Conservation (phyloP, 2,888 invertebrate species). For the Mythimna impura region DNA sequence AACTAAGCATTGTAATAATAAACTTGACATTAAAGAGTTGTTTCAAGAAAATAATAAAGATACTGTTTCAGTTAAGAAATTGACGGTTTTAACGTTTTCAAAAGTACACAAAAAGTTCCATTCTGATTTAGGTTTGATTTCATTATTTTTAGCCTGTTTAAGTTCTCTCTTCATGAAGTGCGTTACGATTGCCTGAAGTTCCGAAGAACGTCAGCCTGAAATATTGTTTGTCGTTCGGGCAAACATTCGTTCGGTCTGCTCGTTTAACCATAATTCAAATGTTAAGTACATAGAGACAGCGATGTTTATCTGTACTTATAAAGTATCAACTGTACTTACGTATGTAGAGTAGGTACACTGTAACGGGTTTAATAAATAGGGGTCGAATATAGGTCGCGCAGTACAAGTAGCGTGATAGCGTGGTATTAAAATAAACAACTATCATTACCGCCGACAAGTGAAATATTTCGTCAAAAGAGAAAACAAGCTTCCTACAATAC, state of each 20-base stretch:
- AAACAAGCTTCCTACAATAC: neutral
- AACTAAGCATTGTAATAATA: neutral
- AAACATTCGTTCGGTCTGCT: too few relatives aligned
- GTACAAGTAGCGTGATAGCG: constrained; percentile 30
- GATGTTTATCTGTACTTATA: constrained; percentile 1
- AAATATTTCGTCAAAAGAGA: constrained; percentile 8
- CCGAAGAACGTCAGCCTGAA: too few relatives aligned
- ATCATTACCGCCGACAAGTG: neutral
- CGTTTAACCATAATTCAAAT: neutral
- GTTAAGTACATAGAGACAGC: neutral
- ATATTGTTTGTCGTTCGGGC: too few relatives aligned
- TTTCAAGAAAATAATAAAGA: neutral
- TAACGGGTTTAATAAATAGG: constrained; percentile 14
- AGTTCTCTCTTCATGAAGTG: too few relatives aligned
- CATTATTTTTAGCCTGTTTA: neutral
- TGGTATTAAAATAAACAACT: constrained; percentile 10
- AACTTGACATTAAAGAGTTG: neutral
- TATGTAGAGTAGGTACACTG: neutral
- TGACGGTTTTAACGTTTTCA: too few relatives aligned
- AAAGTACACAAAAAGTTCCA: too few relatives aligned
- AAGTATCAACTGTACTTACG: neutral
- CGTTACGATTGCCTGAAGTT: too few relatives aligned
- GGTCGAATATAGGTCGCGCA: constrained; percentile 17
- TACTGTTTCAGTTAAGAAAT: too few relatives aligned
- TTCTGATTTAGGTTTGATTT: neutral